phyloP scores from a whole-genome alignment of 1,140 invertebrate genomes.

The Apis mellifera region Amel_HAv3.1 CM009940.2:8871001-8871500 shows the following conservation, averaged over 20 bases:
- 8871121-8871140: too few relatives aligned
- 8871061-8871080: too few relatives aligned
- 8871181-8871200: too few relatives aligned
- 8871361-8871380: neutral
- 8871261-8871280: conserved; percentile 53
- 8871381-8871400: conserved; percentile 2
- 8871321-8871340: conserved; percentile 72
- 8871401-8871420: conserved; percentile 58
- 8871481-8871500: conserved; percentile 59
- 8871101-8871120: too few relatives aligned
- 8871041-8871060: too few relatives aligned
- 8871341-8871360: conserved; percentile 55
- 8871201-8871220: too few relatives aligned
- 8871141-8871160: too few relatives aligned
- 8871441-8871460: conserved; percentile 61
- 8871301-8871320: conserved; percentile 74
- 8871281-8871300: conserved; percentile 72
- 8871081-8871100: too few relatives aligned
- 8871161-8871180: too few relatives aligned
- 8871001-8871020: too few relatives aligned
- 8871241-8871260: conserved; percentile 49
- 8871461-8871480: conserved; percentile 64
- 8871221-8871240: conserved; percentile 19
- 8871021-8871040: too few relatives aligned
- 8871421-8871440: conserved; percentile 63